Conservation (phyloP, 1,140 invertebrate genomes). For the Watersipora subatra region DNA sequence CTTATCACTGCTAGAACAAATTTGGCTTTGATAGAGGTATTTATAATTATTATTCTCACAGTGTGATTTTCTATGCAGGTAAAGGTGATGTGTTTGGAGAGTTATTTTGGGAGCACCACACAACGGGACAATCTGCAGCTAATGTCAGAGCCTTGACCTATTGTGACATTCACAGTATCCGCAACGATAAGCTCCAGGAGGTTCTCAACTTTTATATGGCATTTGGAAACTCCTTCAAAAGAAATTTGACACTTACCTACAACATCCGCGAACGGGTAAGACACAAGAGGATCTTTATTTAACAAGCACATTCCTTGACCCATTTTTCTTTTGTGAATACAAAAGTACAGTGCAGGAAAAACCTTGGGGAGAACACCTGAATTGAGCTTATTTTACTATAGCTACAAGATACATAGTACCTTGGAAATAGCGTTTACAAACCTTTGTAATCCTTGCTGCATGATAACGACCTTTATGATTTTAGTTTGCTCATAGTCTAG, state of each 20-base stretch:
- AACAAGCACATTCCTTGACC: too few relatives aligned
- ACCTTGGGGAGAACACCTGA: not conserved
- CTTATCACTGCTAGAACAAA: too few relatives aligned
- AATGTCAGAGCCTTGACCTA: conserved; percentile 97
- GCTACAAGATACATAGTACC: not conserved
- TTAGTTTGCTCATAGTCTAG: too few relatives aligned
- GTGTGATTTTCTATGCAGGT: conserved; percentile 50
- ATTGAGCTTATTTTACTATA: not conserved
- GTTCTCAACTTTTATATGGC: conserved; percentile 99
- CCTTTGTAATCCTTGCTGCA: too few relatives aligned
- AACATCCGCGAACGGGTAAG: conserved; percentile 85
- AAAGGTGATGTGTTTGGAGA: conserved; percentile 99
- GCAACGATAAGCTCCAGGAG: conserved; percentile 70
- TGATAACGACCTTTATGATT: too few relatives aligned
- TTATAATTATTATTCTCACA: too few relatives aligned
- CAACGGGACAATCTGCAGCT: conserved; percentile 90
- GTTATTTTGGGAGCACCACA: conserved; percentile 94
- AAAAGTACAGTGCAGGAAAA: not conserved
- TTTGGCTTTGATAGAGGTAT: too few relatives aligned
- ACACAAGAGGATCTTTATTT: too few relatives aligned
- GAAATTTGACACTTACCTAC: conserved; percentile 95
- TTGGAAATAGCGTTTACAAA: not conserved
- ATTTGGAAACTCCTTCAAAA: conserved; percentile 95
- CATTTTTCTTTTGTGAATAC: too few relatives aligned
- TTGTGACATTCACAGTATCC: conserved; percentile 98